Conservation (phyloP, 2,888 invertebrate genomes). For the Caenorhabditis macrosperma region DNA sequence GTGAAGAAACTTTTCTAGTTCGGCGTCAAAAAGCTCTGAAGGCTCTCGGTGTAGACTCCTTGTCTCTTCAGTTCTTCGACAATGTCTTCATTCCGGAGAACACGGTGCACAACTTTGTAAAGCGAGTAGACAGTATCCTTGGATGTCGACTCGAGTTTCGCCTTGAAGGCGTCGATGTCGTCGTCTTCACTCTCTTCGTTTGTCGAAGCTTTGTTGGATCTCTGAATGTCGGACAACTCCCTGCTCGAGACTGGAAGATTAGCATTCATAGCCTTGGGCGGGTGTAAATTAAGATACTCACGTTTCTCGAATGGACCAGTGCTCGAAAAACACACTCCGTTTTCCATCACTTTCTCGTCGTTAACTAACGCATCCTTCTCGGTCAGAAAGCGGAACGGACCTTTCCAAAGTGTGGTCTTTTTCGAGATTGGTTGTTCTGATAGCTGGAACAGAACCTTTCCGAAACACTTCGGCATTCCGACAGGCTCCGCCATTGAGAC, state of each 20-base stretch:
- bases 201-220: too few species aligned
- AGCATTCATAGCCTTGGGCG: too few species aligned
- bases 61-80: background rate
- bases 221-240: background rate
- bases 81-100: slow-evolving; percentile 3
- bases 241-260: slow-evolving; percentile 18
- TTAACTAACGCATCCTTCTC: slow-evolving; percentile 10
- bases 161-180: too few species aligned
- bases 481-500: slow-evolving; percentile 10
- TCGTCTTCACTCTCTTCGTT: too few species aligned
- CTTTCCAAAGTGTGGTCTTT: background rate
- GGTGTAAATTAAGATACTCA: too few species aligned
- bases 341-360: background rate
- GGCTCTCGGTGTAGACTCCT: slow-evolving; percentile 4
- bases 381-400: slow-evolving; percentile 6
- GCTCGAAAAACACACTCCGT: slow-evolving; percentile 12
- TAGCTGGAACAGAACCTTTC: slow-evolving; percentile 28
- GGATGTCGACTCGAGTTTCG: too few species aligned
- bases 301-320: background rate
- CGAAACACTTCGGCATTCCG: slow-evolving; percentile 13
- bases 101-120: slow-evolving; percentile 4
- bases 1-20: too few species aligned
- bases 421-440: slow-evolving; percentile 1
- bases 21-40: background rate
- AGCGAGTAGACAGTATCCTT: background rate